Evolutionary conservation across 2,888 invertebrate genomes (phyloP), one percentile per base, ranked within the genome.

Genomic region (Agelastica alni): DNA sequence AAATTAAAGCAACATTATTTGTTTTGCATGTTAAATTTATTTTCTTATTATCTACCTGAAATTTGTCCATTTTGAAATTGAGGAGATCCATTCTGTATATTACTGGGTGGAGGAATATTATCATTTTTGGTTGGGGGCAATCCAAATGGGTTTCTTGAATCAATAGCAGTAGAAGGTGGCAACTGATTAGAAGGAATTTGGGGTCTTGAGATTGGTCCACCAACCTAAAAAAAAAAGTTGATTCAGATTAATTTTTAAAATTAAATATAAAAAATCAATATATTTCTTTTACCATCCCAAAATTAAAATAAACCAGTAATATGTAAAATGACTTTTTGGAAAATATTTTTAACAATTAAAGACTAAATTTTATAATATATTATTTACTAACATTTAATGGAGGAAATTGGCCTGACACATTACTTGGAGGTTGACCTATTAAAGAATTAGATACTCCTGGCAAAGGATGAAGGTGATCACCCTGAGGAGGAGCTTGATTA

Each of bases 101-200:
- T 52, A 9, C 34, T 43, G 1, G 58, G 41, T 17, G 54, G 12
- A 14, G 51, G 39, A 22, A 47, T 30, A 5, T 43, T 37, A 46
- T 51, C 56, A 17, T 44, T 20, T 53, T 55, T 56, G 1, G 18
- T 26, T 9, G 41, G 31, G 7, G 53, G 37, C 16, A 47, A 36
- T n/a, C 45, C 28, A 45, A 53, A 51, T 17, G 28, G 30, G 34
- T 18, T 53, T 31, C 17, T 56, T n/a, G 28, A 9, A 10, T 44
- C 34, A 45, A 14, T 42, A 39, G 26, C 28, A 30, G 5, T 34
- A 37, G 47, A 43, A 61, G 56, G 68, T 70, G 37, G 73, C 68
- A 20, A 53, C 45, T 42, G 65, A 58, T 36, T 62, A 39, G 63
- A 58, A 16, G 68, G 64, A 32, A 66, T 60, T 58, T 53, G 64